Base-by-base conservation (phyloP, 2,113 vertebrate genomes). In the Zeus faber region DNA sequence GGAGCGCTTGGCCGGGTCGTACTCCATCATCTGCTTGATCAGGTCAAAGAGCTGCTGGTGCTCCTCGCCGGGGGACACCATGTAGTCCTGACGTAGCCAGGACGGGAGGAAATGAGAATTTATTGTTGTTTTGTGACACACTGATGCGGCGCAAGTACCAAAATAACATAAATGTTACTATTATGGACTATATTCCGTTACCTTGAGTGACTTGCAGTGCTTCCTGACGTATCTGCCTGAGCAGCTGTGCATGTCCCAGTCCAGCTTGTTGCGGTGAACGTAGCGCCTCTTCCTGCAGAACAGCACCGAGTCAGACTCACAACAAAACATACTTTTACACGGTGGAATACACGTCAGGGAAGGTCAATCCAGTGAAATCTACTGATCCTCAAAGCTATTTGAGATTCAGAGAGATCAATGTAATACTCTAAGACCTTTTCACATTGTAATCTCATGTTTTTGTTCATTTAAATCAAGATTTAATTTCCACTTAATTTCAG, bases 121-220 rank as follows among this genome's bases (percentile, higher is more conserved):
- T 1, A 5, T 29, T 8, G 9, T 5, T 8, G 4, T 29, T 29
- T 29, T 29, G 27, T 5, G 9, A 29, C 4, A 8, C 31, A 35
- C 9, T 35, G 31, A 6, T 1, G 9, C 3, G 6, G 31, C 31
- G n/a, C n/a, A n/a, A n/a, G n/a, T n/a, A n/a, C n/a, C n/a, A n/a
- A n/a, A n/a, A n/a, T n/a, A n/a, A n/a, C n/a, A n/a, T n/a, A n/a
- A n/a, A n/a, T n/a, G n/a, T n/a, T n/a, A n/a, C n/a, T n/a, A n/a
- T n/a, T n/a, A n/a, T n/a, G n/a, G n/a, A n/a, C n/a, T n/a, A n/a
- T n/a, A n/a, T 7, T n/a, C 14, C 8, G 14, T 82, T 87, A 96
- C 95, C 92, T 92, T 94, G 18, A 98, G 85, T 3, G 96, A 95
- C 76, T 92, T 98, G 72, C 92, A 97, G 73, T 94, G 92, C 68